These are phyloP conservation scores for Caenorhabditis panamensis DNA, from an alignment of 2,888 invertebrate species.

Conservation along the genomic window DNA sequence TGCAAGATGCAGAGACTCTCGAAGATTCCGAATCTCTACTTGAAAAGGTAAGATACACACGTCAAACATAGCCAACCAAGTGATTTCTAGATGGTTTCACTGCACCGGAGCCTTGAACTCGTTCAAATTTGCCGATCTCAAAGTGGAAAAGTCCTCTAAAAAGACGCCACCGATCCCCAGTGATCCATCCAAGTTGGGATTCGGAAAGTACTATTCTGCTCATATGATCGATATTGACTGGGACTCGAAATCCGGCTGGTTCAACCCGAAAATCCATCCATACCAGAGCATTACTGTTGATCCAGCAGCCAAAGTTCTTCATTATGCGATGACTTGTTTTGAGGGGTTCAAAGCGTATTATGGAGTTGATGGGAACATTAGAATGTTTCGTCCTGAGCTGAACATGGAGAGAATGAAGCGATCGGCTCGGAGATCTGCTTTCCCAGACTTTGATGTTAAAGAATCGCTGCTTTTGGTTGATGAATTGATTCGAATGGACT, in stretches of 20 bases:
- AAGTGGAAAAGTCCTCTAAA: constrained; percentile 30
- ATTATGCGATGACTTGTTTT: constrained; percentile 86
- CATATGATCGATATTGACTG: constrained; percentile 90
- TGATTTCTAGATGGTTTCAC: constrained; percentile 10
- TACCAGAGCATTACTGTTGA: constrained; percentile 92
- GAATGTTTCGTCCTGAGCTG: constrained; percentile 92
- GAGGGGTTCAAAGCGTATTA: constrained; percentile 98
- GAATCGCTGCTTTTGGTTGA: constrained; percentile 90
- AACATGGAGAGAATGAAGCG: constrained; percentile 94
- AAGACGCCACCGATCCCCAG: constrained; percentile 39
- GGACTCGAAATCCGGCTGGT: constrained; percentile 91
- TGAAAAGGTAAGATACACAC: too few relatives aligned
- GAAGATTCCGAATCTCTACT: too few relatives aligned
- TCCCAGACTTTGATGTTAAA: constrained; percentile 87
- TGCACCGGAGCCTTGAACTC: constrained; percentile 3
- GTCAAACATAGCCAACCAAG: too few relatives aligned
- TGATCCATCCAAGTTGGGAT: constrained; percentile 81
- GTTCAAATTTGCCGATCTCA: constrained; percentile 41
- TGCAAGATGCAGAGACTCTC: too few relatives aligned
- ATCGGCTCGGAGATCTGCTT: constrained; percentile 87
- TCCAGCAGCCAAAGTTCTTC: constrained; percentile 92
- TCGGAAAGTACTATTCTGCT: constrained; percentile 94
- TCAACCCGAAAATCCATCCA: constrained; percentile 91
- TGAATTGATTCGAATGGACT: constrained; percentile 88
- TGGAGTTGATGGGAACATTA: constrained; percentile 91